Percentiles rank a stretch among this genome's conserved stretches.
phyloP scores from a whole-genome alignment of 2,888 invertebrate species.

The Platynereis dumerilii region DNA sequence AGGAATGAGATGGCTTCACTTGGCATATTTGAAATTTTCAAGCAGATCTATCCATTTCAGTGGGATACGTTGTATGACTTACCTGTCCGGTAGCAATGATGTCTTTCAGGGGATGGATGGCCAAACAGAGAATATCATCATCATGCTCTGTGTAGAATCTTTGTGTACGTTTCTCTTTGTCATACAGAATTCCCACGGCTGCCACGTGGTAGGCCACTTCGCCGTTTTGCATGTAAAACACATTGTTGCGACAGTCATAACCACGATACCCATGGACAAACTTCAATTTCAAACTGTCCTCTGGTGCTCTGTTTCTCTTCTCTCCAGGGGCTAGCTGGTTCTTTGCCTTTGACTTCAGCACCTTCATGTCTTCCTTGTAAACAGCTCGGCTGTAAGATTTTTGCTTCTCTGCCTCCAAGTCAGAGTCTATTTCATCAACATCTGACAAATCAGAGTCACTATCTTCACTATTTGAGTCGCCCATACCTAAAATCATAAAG shows the following conservation, averaged over 20 bases:
- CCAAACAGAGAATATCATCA: slow-evolving; percentile 65
- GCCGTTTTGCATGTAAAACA: slow-evolving; percentile 61
- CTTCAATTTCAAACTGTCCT: slow-evolving; percentile 56
- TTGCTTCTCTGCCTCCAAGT: slow-evolving; percentile 62
- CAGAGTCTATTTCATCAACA: slow-evolving; percentile 60
- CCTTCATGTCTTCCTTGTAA: slow-evolving; percentile 55
- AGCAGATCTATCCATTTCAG: too few species aligned
- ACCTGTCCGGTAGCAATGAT: slow-evolving; percentile 65
- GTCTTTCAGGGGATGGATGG: slow-evolving; percentile 63
- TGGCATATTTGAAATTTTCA: too few species aligned
- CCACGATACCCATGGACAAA: slow-evolving; percentile 65
- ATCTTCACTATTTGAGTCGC: slow-evolving; percentile 62
- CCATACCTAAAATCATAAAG: slow-evolving; percentile 51
- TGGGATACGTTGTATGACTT: too few species aligned
- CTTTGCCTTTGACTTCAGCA: slow-evolving; percentile 48
- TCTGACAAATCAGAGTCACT: slow-evolving; percentile 63
- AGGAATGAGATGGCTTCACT: too few species aligned
- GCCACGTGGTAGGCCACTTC: slow-evolving; percentile 65
- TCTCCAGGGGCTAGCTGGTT: slow-evolving; percentile 52
- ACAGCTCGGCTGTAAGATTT: slow-evolving; percentile 54
- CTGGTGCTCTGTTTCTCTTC: slow-evolving; percentile 57
- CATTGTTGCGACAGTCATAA: slow-evolving; percentile 65
- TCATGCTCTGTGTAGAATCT: slow-evolving; percentile 64
- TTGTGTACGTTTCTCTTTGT: slow-evolving; percentile 58
- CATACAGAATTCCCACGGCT: slow-evolving; percentile 62